Evolutionary conservation across 2,113 vertebrate genomes (phyloP).

Genomic region (Protobothrops flavoviridis): DNA sequence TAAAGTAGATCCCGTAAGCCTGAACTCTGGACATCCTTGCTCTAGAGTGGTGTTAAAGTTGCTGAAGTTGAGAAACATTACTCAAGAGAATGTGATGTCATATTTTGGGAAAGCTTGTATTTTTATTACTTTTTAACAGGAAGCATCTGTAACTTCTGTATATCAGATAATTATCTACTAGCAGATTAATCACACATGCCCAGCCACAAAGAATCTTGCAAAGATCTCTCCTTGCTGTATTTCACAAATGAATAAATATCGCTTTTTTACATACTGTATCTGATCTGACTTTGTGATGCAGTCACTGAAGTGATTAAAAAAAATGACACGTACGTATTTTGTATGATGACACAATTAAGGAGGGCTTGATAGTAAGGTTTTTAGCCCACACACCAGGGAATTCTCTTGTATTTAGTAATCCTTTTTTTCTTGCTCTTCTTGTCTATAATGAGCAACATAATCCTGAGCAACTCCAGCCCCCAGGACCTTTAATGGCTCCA

Average conservation of each 20-base stretch:
- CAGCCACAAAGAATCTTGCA: not conserved
- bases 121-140: not conserved
- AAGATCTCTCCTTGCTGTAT: not conserved
- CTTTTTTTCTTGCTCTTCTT: not conserved
- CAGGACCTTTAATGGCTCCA: slow-evolving; percentile 6
- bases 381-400: not conserved
- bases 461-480: not conserved
- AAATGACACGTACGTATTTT: not conserved
- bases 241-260: not conserved
- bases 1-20: not conserved
- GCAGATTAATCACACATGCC: not conserved
- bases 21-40: not conserved
- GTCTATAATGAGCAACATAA: slow-evolving; percentile 10
- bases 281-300: not conserved
- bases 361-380: not conserved
- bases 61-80: not conserved
- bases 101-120: not conserved
- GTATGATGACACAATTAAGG: slow-evolving; percentile 13
- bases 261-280: not conserved
- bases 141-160: not conserved
- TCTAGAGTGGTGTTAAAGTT: not conserved
- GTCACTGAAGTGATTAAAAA: not conserved
- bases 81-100: not conserved
- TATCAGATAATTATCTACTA: not conserved
- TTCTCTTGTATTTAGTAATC: slow-evolving; percentile 5